Conservation (phyloP, 2,113 vertebrate species). For the Microtus ochrogaster region DNA sequence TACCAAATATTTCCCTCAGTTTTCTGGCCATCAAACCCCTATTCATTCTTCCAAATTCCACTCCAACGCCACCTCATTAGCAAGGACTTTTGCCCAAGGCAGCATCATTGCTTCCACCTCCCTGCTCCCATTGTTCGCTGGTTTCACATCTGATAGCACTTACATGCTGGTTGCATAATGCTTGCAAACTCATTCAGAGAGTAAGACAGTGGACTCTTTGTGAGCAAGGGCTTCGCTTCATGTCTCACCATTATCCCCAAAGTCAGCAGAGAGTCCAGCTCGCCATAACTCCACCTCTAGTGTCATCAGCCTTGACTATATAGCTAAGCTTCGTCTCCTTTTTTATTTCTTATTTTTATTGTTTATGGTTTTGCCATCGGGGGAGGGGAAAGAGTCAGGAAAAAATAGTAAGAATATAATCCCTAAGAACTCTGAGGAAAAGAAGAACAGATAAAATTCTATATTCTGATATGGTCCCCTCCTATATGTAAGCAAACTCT, state of each 20-base stretch:
- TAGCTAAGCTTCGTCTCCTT: background rate
- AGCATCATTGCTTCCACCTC: conserved; percentile 17
- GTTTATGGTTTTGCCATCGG: background rate
- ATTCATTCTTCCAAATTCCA: conserved; percentile 58
- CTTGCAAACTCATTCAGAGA: background rate
- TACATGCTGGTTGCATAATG: background rate
- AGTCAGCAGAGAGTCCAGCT: background rate
- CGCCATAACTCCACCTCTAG: background rate
- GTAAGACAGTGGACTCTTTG: conserved; percentile 21
- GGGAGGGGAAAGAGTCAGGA: background rate
- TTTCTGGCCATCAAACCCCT: conserved; percentile 38
- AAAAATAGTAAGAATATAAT: background rate
- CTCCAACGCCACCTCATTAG: conserved; percentile 52
- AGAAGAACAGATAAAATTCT: background rate
- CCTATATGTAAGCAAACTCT: background rate
- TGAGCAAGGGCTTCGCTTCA: background rate
- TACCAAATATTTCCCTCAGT: conserved; percentile 11
- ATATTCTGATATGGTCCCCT: background rate
- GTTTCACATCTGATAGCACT: conserved; percentile 40
- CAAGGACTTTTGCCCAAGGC: conserved; percentile 30
- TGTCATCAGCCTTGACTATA: background rate
- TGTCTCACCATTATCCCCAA: background rate
- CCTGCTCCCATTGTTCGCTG: background rate
- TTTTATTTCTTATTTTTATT: background rate
- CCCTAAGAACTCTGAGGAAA: background rate